Percentiles rank a stretch among this genome's conserved stretches.
Conservation (phyloP, 1,140 invertebrate species). For the Venturia canescens region DNA sequence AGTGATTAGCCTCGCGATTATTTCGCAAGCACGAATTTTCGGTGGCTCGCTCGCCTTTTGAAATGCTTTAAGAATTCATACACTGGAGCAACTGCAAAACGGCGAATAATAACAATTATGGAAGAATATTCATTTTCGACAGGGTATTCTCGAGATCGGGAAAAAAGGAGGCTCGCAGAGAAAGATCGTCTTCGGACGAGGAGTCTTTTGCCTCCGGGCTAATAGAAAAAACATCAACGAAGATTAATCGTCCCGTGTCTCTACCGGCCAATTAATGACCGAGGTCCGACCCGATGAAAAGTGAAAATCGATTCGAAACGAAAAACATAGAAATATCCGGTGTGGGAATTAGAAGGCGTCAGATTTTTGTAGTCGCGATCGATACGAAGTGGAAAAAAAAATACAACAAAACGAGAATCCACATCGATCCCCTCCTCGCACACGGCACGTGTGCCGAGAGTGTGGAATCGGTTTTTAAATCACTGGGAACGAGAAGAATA, state of each 20-base stretch:
- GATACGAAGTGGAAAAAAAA: neutral
- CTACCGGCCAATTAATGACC: slow-evolving; percentile 35
- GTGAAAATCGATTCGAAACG: slow-evolving; percentile 7
- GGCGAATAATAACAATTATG: neutral
- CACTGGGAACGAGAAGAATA: neutral
- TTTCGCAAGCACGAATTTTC: slow-evolving; percentile 60
- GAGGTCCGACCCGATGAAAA: neutral
- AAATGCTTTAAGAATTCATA: too few species aligned
- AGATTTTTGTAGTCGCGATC: neutral
- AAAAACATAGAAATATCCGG: neutral
- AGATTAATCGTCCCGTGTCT: slow-evolving; percentile 42
- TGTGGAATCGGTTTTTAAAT: slow-evolving; percentile 27
- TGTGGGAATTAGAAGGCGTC: neutral
- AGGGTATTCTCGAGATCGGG: neutral
- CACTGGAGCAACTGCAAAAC: too few species aligned
- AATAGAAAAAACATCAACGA: slow-evolving; percentile 36
- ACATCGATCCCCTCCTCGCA: neutral
- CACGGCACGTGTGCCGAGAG: slow-evolving; percentile 12
- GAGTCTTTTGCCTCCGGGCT: neutral
- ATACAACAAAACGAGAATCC: neutral
- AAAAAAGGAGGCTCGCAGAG: neutral
- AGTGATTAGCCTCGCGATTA: slow-evolving; percentile 75
- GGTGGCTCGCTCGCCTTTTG: neutral
- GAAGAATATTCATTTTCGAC: neutral
- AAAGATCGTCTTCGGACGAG: neutral